A percentile compares a stretch with the other conserved stretches of the same genome.
Conservation (phyloP, 2,888 invertebrate genomes). For the Bugula neritina region DNA sequence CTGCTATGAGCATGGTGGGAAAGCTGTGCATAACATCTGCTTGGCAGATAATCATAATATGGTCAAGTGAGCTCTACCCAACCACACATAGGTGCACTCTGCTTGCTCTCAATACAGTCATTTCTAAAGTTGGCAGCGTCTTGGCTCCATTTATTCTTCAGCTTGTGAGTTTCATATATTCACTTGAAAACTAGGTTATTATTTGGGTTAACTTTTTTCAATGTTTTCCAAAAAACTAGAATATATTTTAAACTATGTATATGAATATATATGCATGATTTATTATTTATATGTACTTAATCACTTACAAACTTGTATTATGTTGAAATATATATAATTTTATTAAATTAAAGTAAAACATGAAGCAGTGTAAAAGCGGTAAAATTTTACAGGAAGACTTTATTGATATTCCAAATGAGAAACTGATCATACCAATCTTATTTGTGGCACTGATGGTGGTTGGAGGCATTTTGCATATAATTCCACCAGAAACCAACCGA, state of each 20-base stretch:
- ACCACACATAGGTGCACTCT: constrained; percentile 17
- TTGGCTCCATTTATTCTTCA: not conserved
- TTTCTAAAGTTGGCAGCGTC: not conserved
- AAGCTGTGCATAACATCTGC: constrained; percentile 19
- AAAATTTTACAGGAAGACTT: constrained; percentile 1
- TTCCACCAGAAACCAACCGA: constrained; percentile 5
- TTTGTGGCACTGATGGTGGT: constrained; percentile 19
- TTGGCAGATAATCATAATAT: constrained; percentile 20
- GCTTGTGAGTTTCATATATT: not conserved
- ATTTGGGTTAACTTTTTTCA: too few species aligned
- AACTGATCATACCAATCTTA: constrained; percentile 11
- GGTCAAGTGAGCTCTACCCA: constrained; percentile 18
- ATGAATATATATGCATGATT: too few species aligned
- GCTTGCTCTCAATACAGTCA: not conserved
- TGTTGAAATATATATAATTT: too few species aligned
- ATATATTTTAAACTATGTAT: too few species aligned
- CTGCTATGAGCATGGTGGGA: constrained; percentile 11
- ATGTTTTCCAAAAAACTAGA: too few species aligned
- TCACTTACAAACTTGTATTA: too few species aligned
- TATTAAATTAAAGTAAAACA: too few species aligned
- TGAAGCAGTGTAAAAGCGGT: too few species aligned
- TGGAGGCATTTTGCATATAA: constrained; percentile 7
- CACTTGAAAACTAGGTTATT: too few species aligned
- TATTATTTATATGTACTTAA: too few species aligned
- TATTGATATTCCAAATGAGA: not conserved